A percentile compares a stretch with the other conserved stretches of the same genome.
These are phyloP conservation scores for Misgurnus anguillicaudatus DNA, from an alignment of 2,113 vertebrate genomes.

Conservation along the genomic window DNA sequence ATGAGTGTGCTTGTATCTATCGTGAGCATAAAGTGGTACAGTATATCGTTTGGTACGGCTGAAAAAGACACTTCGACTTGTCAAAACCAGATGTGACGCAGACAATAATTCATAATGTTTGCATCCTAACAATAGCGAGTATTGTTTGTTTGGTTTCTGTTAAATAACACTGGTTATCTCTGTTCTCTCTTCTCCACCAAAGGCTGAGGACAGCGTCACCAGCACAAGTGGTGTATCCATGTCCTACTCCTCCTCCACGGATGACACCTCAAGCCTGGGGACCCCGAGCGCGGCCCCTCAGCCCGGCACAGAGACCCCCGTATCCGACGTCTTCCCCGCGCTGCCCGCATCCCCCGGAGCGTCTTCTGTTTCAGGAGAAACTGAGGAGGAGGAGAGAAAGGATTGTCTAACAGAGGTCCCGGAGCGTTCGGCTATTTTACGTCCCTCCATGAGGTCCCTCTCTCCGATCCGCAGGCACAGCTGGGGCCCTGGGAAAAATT, in stretches of 20 bases:
- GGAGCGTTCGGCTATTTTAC: conserved; percentile 63
- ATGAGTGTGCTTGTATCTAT: background rate
- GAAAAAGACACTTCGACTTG: background rate
- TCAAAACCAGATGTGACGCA: background rate
- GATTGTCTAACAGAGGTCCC: conserved; percentile 81
- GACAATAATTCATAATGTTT: no score
- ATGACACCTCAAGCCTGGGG: conserved; percentile 75
- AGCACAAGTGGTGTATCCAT: conserved; percentile 61
- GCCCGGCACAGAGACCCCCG: conserved; percentile 37
- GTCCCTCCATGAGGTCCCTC: conserved; percentile 73
- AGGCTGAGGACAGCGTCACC: conserved; percentile 50
- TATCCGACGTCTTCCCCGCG: conserved; percentile 8
- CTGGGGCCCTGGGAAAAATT: conserved; percentile 84
- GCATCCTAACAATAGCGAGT: no score
- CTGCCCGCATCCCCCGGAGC: conserved; percentile 21
- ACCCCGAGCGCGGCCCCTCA: conserved; percentile 70
- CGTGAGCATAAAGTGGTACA: background rate
- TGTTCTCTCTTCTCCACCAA: background rate
- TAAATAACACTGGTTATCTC: background rate
- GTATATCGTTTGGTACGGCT: background rate
- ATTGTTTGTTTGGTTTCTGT: no score
- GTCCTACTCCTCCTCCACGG: conserved; percentile 76
- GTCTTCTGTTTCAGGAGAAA: conserved; percentile 36
- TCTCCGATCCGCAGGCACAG: conserved; percentile 90
- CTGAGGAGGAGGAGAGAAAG: conserved; percentile 78